Percentiles rank a stretch among this genome's conserved stretches.
Conservation (phyloP, 53 echinoderm and acorn worm species). For the Stichopus horrens region DNA sequence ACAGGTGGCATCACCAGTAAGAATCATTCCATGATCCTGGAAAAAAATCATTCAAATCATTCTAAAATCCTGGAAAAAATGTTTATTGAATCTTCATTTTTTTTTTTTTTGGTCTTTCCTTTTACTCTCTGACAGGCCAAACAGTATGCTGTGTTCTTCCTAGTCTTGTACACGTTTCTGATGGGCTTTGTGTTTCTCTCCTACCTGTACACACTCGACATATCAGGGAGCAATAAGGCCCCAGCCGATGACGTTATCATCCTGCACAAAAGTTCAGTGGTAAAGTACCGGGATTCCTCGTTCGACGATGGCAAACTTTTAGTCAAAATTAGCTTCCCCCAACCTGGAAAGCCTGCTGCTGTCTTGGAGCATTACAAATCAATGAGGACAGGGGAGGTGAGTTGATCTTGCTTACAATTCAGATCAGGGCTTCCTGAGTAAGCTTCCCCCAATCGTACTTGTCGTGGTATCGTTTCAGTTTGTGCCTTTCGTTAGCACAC, state of each 20-base stretch:
- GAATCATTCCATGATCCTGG: no score
- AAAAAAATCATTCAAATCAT: no score
- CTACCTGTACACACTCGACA: slow-evolving; percentile 68
- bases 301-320: slow-evolving; percentile 43
- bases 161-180: slow-evolving; percentile 63
- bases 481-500: no score
- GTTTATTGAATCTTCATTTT: background rate
- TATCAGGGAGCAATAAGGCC: slow-evolving; percentile 53
- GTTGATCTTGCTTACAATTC: background rate
- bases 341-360: slow-evolving; percentile 55
- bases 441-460: no score
- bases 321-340: slow-evolving; percentile 57
- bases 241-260: slow-evolving; percentile 64
- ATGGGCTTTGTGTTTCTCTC: slow-evolving; percentile 78
- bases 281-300: slow-evolving; percentile 34
- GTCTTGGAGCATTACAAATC: slow-evolving; percentile 64
- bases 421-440: no score
- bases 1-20: no score
- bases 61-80: no score
- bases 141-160: slow-evolving; percentile 65
- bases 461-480: no score
- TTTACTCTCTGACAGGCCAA: slow-evolving; percentile 59
- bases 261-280: slow-evolving; percentile 53
- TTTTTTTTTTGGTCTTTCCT: slow-evolving; percentile 12
- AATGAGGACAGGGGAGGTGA: slow-evolving; percentile 64